phyloP scores from a whole-genome alignment of 2,113 vertebrate species.

The Benitochromis conjunctus region DNA sequence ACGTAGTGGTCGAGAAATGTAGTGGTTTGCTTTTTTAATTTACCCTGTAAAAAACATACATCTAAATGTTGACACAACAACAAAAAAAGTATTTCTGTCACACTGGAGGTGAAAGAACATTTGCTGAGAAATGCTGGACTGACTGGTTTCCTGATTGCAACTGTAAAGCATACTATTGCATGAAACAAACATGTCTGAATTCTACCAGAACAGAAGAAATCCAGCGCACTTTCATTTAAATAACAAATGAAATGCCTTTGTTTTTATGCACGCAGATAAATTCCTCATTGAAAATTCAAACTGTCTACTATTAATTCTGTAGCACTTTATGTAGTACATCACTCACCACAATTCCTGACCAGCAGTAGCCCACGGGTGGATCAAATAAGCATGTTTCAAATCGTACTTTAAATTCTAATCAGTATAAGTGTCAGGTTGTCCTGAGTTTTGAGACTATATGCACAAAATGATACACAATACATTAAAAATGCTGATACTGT shows the following conservation, averaged over 20 bases:
- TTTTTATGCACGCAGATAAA: background rate
- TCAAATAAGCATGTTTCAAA: background rate
- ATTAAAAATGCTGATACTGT: background rate
- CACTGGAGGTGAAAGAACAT: background rate
- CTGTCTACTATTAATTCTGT: background rate
- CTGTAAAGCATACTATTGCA: accelerated
- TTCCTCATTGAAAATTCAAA: background rate
- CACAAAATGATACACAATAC: background rate
- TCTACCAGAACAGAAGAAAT: background rate
- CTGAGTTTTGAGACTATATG: background rate
- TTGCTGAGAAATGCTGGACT: background rate
- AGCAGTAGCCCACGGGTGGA: no score
- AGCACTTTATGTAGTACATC: background rate
- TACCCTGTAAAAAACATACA: background rate
- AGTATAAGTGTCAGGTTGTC: background rate
- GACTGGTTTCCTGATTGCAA: background rate
- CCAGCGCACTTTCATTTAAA: no score
- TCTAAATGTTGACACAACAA: background rate
- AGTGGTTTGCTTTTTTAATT: background rate
- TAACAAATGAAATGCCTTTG: background rate
- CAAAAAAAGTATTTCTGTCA: accelerated
- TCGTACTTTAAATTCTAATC: background rate
- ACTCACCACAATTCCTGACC: background rate
- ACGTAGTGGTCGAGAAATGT: background rate
- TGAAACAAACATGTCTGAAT: background rate